A percentile compares a stretch with the other conserved stretches of the same genome.
These are phyloP conservation scores for Colistium nudipinnis DNA, from an alignment of 2,113 vertebrate species.

Conservation along the genomic window DNA sequence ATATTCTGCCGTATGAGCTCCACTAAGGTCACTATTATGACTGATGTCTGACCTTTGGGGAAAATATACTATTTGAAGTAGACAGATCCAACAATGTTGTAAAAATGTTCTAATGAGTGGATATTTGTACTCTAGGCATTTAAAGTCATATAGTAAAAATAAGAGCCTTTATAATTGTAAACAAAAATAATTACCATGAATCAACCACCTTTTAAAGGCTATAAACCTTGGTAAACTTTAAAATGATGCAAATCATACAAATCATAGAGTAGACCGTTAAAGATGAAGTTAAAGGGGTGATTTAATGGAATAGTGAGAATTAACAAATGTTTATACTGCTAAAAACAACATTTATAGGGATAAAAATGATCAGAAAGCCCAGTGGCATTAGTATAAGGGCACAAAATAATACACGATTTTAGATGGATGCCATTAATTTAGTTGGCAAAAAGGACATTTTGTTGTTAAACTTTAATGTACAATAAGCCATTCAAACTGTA, in stretches of 20 bases:
- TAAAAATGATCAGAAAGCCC: too few relatives aligned
- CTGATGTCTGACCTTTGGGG: slow-evolving; percentile 13
- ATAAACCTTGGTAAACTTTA: neutral
- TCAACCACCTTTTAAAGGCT: neutral
- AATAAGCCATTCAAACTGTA: neutral
- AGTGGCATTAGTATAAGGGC: too few relatives aligned
- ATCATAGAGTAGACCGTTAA: too few relatives aligned
- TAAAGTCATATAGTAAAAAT: neutral
- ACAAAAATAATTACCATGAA: neutral
- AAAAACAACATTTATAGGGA: too few relatives aligned
- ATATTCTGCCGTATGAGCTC: neutral
- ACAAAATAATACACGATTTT: too few relatives aligned
- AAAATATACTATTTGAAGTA: slow-evolving; percentile 7
- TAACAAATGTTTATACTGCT: too few relatives aligned
- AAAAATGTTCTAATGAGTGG: slow-evolving; percentile 4
- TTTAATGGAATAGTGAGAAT: too few relatives aligned
- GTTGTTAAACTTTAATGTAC: neutral
- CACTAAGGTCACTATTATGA: neutral
- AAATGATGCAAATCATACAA: neutral
- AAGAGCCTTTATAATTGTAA: neutral
- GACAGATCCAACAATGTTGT: neutral
- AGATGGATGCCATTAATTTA: neutral
- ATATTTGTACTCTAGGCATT: neutral
- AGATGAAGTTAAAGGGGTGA: too few relatives aligned
- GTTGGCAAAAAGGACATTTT: neutral